Evolutionary conservation across 1,140 invertebrate genomes (phyloP), one percentile per base, ranked within the genome.

Genomic region (Goniozus legneri): DNA sequence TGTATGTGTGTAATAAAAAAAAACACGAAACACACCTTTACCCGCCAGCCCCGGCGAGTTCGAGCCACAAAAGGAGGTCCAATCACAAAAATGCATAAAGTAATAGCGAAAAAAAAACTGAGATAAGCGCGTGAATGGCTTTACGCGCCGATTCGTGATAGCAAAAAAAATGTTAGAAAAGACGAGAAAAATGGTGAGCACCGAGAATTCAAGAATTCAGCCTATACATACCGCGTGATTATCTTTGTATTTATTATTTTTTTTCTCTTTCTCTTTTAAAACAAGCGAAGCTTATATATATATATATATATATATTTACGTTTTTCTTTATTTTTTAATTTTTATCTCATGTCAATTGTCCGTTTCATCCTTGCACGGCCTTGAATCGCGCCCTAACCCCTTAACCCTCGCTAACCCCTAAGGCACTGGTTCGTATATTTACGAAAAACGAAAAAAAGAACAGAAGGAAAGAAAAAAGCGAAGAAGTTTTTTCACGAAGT

Each of bases 11-110:
- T 37, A 24, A 16, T 10, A 24, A 38, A 50, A 53, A 40, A 44
- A 38, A 55, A 43, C 16, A 55, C n/a, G 47, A 27, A 21, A 50
- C 34, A 50, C 40, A 60, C 67, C 72, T 55, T 52, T 60, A 60
- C 67, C 71, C 71, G 70, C 73, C 73, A 75, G 71, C 73, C 71
- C 71, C 71, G 70, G 67, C 65, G 71, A 74, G 71, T 66, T 73
- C 73, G 69, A 73, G 71, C 71, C 73, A 72, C 65, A 63, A 59
- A 62, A 63, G 60, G 65, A 67, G 56, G 61, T 55, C 57, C 61
- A 57, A 54, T 52, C 37, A 44, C 39, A 47, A 46, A 49, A n/a
- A 35, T 35, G 42, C 34, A 44, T 44, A 43, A 45, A 36, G 42
- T 13, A 22, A 22, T 40, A 24, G 10, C 13, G n/a, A 40, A 20